Percentiles rank a stretch among this genome's conserved stretches.
These are phyloP conservation scores for Neoitamus cyanurus DNA, from an alignment of 2,888 invertebrate genomes.

Conservation along the genomic window DNA sequence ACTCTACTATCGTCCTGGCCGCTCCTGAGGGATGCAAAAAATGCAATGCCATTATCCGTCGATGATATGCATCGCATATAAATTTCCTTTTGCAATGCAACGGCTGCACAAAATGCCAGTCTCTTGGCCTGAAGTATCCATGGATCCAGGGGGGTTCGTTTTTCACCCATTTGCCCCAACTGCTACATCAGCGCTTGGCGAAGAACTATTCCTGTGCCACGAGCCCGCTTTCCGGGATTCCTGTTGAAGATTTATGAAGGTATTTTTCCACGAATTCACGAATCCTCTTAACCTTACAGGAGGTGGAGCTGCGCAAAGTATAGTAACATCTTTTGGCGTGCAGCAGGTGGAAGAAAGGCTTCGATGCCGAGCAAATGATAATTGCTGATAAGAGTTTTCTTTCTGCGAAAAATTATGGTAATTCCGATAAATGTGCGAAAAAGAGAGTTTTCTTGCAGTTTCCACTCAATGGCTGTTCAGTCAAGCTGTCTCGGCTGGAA, in stretches of 20 bases:
- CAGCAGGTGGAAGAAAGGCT: conserved; percentile 3
- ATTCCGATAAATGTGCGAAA: neutral
- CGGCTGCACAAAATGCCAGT: conserved; percentile 1
- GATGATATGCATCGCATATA: conserved; percentile 1
- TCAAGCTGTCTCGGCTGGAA: neutral
- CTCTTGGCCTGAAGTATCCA: neutral
- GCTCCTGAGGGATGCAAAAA: neutral
- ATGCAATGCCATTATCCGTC: neutral
- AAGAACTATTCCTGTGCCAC: neutral
- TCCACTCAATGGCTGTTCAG: neutral
- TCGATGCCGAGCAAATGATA: neutral
- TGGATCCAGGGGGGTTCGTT: neutral
- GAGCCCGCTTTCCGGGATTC: neutral
- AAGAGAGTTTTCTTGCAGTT: neutral
- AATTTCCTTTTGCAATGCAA: neutral
- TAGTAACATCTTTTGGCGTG: neutral
- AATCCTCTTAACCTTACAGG: neutral
- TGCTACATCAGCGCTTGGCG: neutral
- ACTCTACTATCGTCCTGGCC: neutral
- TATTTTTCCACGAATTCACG: neutral
- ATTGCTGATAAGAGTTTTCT: neutral
- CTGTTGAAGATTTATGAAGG: neutral
- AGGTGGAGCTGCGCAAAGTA: neutral
- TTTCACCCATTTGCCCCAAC: neutral
- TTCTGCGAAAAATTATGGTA: neutral